Evolutionary conservation across 2,888 invertebrate genomes (phyloP), one percentile per base, ranked within the genome.

Genomic region (Cataglyphis rosenhaueri): DNA sequence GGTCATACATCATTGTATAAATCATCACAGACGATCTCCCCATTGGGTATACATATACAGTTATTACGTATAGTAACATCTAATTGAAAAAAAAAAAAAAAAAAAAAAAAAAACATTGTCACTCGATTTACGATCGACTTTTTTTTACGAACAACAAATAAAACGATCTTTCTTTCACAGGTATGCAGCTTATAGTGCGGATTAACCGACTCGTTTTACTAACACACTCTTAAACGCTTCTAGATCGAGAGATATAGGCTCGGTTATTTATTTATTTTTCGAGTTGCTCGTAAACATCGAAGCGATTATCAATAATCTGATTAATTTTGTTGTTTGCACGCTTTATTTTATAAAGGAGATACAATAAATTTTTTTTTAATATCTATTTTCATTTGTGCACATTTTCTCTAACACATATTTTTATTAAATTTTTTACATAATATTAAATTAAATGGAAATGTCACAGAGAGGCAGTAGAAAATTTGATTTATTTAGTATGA

Each of bases 171-270:
- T 93, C 87, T 93, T 92, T 92, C 92, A 92, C 93, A 93, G 93
- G 93, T 93, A 92, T 93, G 91, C 91, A 92, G 93, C 93, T 92
- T 91, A 87, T 92, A 93, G 93, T 91, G 92, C 92, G 90, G 92
- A 92, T 90, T 91, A 83, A 89, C 86, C 84, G 88, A 91, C 89
- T 85, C 85, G 88, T 88, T 81, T 87, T 90, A 90, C 82, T 86
- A 84, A 91, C 85, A 90, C 91, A 89, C 89, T 81, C 70, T 83
- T 87, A 82, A 85, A 91, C 75, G 91, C 92, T 92, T 92, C 68
- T 92, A 92, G 91, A 87, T 87, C 75, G 86, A 91, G 86, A 91
- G 85, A 90, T 87, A 90, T 89, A 89, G 90, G 90, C 91, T 92
- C 91, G 90, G 88, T 89, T 86, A 21, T 76, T 82, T 66, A 64